A percentile compares a stretch with the other conserved stretches of the same genome.
These are phyloP conservation scores for Drosophila prosaltans DNA, from an alignment of 1,140 invertebrate species.

Conservation along the genomic window DNA sequence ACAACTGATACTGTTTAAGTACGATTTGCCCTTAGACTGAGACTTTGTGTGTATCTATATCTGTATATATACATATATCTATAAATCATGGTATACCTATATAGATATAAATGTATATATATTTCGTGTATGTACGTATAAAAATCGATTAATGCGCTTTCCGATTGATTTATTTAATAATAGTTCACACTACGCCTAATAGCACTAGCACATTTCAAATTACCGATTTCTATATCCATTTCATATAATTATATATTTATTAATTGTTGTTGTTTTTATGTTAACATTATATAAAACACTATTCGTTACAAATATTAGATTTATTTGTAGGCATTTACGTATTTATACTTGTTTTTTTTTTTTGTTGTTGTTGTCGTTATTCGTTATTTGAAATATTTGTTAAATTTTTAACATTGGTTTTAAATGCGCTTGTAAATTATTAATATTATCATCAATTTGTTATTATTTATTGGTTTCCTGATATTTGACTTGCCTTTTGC, in stretches of 20 bases:
- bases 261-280: constrained; percentile 19
- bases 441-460: constrained; percentile 22
- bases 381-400: constrained; percentile 42
- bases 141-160: constrained; percentile 62
- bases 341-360: constrained; percentile 51
- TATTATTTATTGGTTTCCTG: constrained; percentile 68
- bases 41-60: constrained; percentile 43
- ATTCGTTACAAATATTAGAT: constrained; percentile 47
- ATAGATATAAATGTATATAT: constrained; percentile 31
- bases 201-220: constrained; percentile 68
- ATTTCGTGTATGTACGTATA: constrained; percentile 55
- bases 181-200: constrained; percentile 71
- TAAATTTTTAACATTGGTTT: constrained; percentile 48
- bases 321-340: constrained; percentile 42
- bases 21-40: constrained; percentile 13
- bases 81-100: constrained; percentile 34
- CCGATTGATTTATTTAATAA: constrained; percentile 35
- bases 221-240: constrained; percentile 30
- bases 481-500: constrained; percentile 60
- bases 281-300: constrained; percentile 45
- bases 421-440: constrained; percentile 75
- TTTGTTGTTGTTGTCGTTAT: constrained; percentile 22
- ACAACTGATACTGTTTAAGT: constrained; percentile 54
- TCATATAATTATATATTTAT: constrained; percentile 28
- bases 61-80: background rate